A percentile compares a stretch with the other conserved stretches of the same genome.
Evolutionary conservation across 2,797 vertebrate species (phyloP).

Genomic region (Coregonus suidteri): DNA sequence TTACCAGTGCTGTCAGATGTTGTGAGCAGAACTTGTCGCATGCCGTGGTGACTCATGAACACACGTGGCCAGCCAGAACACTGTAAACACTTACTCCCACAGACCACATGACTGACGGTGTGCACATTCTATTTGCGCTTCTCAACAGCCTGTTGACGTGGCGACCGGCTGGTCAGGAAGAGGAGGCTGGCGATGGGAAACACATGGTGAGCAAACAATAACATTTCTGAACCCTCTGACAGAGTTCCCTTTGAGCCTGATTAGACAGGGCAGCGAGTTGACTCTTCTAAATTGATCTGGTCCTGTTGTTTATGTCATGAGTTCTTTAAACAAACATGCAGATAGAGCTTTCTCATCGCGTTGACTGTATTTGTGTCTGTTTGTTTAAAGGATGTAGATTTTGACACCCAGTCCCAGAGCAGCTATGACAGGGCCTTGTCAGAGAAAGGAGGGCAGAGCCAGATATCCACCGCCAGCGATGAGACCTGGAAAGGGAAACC

Average conservation of each 20-base stretch:
- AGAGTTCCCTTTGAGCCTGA: not conserved
- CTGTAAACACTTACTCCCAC: not conserved
- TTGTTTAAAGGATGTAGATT: conserved; percentile 83
- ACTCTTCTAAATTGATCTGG: too few relatives aligned
- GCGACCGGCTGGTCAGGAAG: conserved; percentile 91
- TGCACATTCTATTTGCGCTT: conserved; percentile 16
- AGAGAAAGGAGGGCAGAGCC: conserved; percentile 93
- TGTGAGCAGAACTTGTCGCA: not conserved
- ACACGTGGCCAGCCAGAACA: not conserved
- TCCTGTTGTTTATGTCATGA: too few relatives aligned
- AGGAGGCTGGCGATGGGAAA: conserved; percentile 85
- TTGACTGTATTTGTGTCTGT: not conserved
- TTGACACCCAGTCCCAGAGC: conserved; percentile 92
- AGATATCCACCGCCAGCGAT: conserved; percentile 95
- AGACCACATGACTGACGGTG: not conserved
- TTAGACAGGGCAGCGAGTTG: not conserved
- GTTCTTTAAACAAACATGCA: too few relatives aligned
- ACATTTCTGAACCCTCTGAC: not conserved
- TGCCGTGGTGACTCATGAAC: not conserved
- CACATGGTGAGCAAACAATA: conserved; percentile 80
- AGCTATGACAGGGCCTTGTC: conserved; percentile 93
- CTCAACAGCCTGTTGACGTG: conserved; percentile 84
- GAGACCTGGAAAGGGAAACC: conserved; percentile 92
- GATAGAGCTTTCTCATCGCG: too few relatives aligned
- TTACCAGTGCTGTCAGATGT: not conserved